Evolutionary conservation across 2,888 invertebrate species (phyloP), one percentile per base, ranked within the genome.

Genomic region (Omphaloscelis lunosa): DNA sequence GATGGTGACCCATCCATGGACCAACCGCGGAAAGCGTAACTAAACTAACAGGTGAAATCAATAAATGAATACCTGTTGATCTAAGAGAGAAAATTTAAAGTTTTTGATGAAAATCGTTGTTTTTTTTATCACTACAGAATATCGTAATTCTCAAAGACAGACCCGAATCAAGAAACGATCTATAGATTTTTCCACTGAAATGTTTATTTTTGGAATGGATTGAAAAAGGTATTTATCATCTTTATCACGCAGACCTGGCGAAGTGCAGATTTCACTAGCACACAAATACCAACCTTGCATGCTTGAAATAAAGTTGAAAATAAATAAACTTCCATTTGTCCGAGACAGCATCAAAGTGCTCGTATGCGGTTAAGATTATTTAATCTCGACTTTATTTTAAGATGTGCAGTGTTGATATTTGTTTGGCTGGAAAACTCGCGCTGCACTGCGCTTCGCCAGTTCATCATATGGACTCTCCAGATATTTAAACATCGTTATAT

Each of bases 111-210:
- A 34, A 34, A 34, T 34, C 4, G 34, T 34, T 34, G 34, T 34
- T 34, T 34, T 34, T 34, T 34, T 34, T 34, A 27, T 75, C 59
- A 51, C 39, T 0, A 62, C 61, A 75, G 75, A 75, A 75, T n/a
- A 41, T 77, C 15, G 41, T 75, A n/a, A 75, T 77, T 20, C 2
- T 75, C 51, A 75, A 75, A 62, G 77, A 77, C 29, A 77, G 61
- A 75, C 11, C 77, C 2, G 51, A 77, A 75, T 0, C 51, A 39
- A 77, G 51, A 62, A 62, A 51, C 8, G 41, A 53, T 62, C 41
- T n/a, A 5, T 77, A 75, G 20, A 20, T 51, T 27, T 39, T 27
- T 23, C 9, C 27, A 17, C 5, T 20, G 51, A 15, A 51, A 58
- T 2, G 4, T 41, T n/a, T 29, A 17, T 53, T 72, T 39, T 72